Evolutionary conservation across 2,888 invertebrate genomes (phyloP), one percentile per base, ranked within the genome.

Genomic region (Oxyscelio sp.): DNA sequence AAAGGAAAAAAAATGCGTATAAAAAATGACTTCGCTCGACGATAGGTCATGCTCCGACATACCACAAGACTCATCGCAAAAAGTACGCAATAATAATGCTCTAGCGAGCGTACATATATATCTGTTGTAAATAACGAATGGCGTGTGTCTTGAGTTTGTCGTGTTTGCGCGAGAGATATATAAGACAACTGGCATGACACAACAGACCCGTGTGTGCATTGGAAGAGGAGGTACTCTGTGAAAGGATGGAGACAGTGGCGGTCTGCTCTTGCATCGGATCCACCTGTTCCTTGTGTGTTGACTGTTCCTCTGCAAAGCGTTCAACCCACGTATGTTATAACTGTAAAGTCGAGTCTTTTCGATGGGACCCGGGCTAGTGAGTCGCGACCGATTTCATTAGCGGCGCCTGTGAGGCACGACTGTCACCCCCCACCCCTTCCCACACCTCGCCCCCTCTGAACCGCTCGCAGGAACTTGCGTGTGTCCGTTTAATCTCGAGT

Each of bases 181-280:
- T 59, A 80, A 83, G 81, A 91, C 88, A 91, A 89, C 90, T 92
- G 91, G 89, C 91, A 91, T 93, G 91, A 92, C 90, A 93, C 91
- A 94, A 94, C 94, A 94, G 94, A 94, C 94, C 94, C 93, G 90
- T 93, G 87, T 91, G 90, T 92, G 92, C 91, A 92, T 93, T 93
- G 90, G 93, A 91, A 91, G 93, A 92, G 90, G 92, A 90, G 85
- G 91, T 92, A 92, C 91, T 93, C 92, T 93, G 93, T 91, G 93
- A 91, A 89, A 92, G 91, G 89, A 92, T 90, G 90, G 91, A 92
- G 87, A 91, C 91, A 89, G 91, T 91, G 91, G 88, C 86, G 90
- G 90, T 93, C 91, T 92, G 92, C 88, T 94, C 92, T 90, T 90
- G 91, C 90, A 92, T 88, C 66, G 92, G 89, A 82, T 91, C 93